These are phyloP conservation scores for Pinna nobilis DNA, from an alignment of 1,140 invertebrate species.

Conservation along the genomic window DNA sequence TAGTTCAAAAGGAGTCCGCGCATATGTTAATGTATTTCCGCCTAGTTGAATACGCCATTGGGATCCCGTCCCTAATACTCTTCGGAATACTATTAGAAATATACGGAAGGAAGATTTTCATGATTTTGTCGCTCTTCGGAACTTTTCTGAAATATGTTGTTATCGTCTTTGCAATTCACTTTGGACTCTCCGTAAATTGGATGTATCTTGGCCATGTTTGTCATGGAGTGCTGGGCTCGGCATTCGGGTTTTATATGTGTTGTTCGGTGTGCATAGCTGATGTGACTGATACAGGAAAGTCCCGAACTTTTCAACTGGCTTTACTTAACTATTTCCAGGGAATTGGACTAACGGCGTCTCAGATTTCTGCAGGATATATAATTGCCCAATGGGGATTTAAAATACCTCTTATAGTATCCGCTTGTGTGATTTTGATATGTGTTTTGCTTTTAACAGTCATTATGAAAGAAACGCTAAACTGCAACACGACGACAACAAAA, in stretches of 20 bases:
- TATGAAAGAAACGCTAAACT: background rate
- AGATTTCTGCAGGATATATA: conserved; percentile 1
- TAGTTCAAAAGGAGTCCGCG: background rate
- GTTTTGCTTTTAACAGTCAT: background rate
- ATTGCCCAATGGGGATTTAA: background rate
- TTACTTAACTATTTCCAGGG: background rate
- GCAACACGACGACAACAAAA: background rate
- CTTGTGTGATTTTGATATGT: background rate
- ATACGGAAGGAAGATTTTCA: conserved; percentile 4
- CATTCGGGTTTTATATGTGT: background rate
- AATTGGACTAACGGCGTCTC: background rate
- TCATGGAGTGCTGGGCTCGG: background rate
- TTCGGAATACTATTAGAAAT: background rate
- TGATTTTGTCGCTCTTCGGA: background rate
- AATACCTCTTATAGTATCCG: conserved; percentile 5
- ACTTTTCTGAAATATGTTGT: conserved; percentile 4
- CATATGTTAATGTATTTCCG: background rate
- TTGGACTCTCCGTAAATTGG: background rate
- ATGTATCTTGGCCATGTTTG: background rate
- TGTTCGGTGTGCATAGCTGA: background rate
- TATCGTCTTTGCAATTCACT: background rate
- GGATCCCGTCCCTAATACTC: background rate
- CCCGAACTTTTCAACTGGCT: background rate
- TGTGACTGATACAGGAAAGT: background rate
- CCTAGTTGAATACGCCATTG: background rate